These are phyloP conservation scores for Harpagifer antarcticus DNA, from an alignment of 2,797 vertebrate genomes.

Conservation along the genomic window DNA sequence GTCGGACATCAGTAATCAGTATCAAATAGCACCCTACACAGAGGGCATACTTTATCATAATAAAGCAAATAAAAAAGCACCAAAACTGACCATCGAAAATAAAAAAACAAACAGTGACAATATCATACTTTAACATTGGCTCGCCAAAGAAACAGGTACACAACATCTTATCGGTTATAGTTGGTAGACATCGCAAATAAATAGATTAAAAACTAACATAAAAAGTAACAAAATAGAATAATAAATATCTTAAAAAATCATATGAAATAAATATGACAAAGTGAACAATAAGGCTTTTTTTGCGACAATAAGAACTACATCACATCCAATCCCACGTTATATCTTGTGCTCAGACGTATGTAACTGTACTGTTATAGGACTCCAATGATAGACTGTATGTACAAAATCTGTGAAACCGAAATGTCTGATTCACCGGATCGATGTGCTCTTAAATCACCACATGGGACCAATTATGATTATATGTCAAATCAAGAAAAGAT, in stretches of 20 bases:
- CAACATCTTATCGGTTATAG: constrained; percentile 84
- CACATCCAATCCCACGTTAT: constrained; percentile 80
- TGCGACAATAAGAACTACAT: constrained; percentile 80
- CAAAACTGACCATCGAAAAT: constrained; percentile 77
- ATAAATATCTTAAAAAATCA: constrained; percentile 82
- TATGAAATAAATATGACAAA: constrained; percentile 83
- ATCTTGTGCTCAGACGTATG: constrained; percentile 83
- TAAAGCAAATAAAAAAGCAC: constrained; percentile 82
- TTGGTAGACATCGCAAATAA: constrained; percentile 80
- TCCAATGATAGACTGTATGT: constrained; percentile 79
- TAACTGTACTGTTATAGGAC: constrained; percentile 75
- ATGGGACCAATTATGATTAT: constrained; percentile 62
- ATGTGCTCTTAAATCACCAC: constrained; percentile 74
- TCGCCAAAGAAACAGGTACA: constrained; percentile 81
- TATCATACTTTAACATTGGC: constrained; percentile 82
- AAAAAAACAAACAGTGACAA: constrained; percentile 78
- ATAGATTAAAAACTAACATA: constrained; percentile 75
- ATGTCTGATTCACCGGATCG: constrained; percentile 59
- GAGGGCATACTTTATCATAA: constrained; percentile 75
- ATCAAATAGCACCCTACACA: constrained; percentile 84
- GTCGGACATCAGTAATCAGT: constrained; percentile 82
- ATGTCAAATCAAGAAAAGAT: constrained; percentile 66
- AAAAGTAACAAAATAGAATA: constrained; percentile 85
- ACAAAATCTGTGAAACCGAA: constrained; percentile 70
- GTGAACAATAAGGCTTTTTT: constrained; percentile 86